Evolutionary conservation across 1,140 invertebrate species (phyloP), one percentile per base, ranked within the genome.

Genomic region (Lepidotrigona ventralis): DNA sequence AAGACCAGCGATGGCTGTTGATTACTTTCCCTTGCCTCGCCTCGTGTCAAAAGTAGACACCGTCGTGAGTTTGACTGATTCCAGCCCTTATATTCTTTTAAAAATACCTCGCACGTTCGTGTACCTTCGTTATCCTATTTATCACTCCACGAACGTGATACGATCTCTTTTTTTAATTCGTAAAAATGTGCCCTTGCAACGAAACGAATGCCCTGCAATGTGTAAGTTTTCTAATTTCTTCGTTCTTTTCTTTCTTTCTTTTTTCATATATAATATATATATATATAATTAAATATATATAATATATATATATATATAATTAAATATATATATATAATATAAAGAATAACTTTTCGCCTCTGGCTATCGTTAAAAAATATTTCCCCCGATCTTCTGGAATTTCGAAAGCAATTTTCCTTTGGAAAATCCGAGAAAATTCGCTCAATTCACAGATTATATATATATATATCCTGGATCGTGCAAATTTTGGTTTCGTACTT

Each of bases 311-410:
- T n/a, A n/a, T n/a, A n/a, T n/a, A n/a, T n/a, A n/a, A n/a, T n/a
- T n/a, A n/a, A n/a, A n/a, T n/a, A n/a, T n/a, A n/a, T n/a, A n/a
- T n/a, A n/a, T n/a, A n/a, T n/a, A n/a, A n/a, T n/a, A n/a, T n/a
- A n/a, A n/a, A n/a, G n/a, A 74, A 64, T 74, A 74, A 72, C 54
- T 66, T 39, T 39, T 26, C 46, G 15, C 14, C 21, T 19, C 26
- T 60, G 46, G 15, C n/a, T 29, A 33, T 12, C 66, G 64, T 46
- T 75, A 26, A 81, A 75, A 66, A 81, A 64, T 81, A 74, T 64
- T 71, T 17, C 69, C 58, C 21, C 26, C 51, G 1, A 74, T 39
- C 39, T 33, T 54, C 39, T 11, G 51, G 54, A 72, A 74, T 73
- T 46, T 8, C 46, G 56, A 53, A 56, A 39, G 15, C 70, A 33